A percentile compares a stretch with the other conserved stretches of the same genome.
phyloP scores from a whole-genome alignment of 2,113 vertebrate genomes.

The Peromyscus polionotus region DNA sequence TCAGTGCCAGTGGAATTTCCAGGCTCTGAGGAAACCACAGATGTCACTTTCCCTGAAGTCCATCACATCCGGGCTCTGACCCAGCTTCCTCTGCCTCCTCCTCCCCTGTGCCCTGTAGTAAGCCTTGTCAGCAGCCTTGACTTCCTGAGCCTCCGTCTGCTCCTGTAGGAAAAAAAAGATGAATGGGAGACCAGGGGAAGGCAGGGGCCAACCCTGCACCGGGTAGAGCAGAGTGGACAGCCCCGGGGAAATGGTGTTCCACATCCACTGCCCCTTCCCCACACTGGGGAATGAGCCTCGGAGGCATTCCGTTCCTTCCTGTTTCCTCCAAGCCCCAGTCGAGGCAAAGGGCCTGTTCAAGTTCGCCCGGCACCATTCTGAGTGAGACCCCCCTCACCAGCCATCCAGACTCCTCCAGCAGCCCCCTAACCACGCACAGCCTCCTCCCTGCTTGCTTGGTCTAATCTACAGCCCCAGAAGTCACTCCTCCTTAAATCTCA shows the following conservation, averaged over 20 bases:
- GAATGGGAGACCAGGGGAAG: background rate
- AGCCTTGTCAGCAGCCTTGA: background rate
- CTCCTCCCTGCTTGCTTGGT: background rate
- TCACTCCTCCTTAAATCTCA: background rate
- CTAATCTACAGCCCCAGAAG: background rate
- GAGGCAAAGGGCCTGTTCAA: background rate
- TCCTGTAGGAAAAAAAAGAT: conserved; percentile 12
- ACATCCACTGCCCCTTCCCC: background rate
- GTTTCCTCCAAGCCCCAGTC: background rate
- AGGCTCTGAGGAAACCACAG: conserved; percentile 62
- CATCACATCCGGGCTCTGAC: conserved; percentile 45
- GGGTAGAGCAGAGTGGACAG: background rate
- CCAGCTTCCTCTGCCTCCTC: conserved; percentile 65
- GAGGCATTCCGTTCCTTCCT: background rate
- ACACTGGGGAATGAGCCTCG: background rate
- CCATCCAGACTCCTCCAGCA: background rate
- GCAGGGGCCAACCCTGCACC: background rate
- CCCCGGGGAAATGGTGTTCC: background rate
- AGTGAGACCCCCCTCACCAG: background rate
- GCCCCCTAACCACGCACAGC: background rate
- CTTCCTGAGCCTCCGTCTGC: background rate
- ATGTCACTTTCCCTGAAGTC: conserved; percentile 59
- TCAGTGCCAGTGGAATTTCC: conserved; percentile 69
- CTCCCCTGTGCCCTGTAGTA: background rate
- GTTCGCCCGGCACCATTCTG: no score